Percentiles rank a stretch among this genome's conserved stretches.
phyloP scores from a whole-genome alignment of 2,888 invertebrate genomes.

The Eupithecia subfuscata region DNA sequence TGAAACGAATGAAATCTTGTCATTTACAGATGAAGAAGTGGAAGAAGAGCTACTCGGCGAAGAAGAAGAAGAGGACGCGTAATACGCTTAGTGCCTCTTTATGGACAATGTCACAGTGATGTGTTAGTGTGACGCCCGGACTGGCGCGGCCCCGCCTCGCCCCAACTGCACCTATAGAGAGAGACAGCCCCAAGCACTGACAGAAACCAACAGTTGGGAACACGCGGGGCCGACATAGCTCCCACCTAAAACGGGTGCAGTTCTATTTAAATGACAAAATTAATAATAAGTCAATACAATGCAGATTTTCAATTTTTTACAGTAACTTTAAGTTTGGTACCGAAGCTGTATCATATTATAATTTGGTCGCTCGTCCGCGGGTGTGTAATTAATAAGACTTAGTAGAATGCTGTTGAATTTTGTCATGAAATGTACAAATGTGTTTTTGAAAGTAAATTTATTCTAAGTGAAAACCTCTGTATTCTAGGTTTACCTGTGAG shows the following conservation, averaged over 20 bases:
- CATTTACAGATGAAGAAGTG: constrained; percentile 80
- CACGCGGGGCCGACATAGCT: constrained; percentile 78
- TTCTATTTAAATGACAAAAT: constrained; percentile 83
- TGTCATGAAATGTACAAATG: constrained; percentile 84
- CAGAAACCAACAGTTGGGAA: constrained; percentile 73
- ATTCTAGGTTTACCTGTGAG: constrained; percentile 78
- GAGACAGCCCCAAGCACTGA: constrained; percentile 54
- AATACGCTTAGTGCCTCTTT: constrained; percentile 78
- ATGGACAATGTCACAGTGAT: constrained; percentile 85
- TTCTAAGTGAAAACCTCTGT: constrained; percentile 80
- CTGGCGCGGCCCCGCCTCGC: constrained; percentile 78
- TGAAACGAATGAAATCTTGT: background rate
- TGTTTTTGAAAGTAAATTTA: constrained; percentile 81
- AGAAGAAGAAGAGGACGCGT: constrained; percentile 83
- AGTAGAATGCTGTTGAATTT: constrained; percentile 83
- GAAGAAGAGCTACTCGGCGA: constrained; percentile 80
- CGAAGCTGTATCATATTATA: constrained; percentile 69
- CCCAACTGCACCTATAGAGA: constrained; percentile 70
- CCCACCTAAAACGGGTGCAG: constrained; percentile 82
- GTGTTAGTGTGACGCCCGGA: constrained; percentile 82
- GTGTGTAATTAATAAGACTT: constrained; percentile 79
- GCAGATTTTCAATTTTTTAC: constrained; percentile 78
- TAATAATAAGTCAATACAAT: constrained; percentile 81
- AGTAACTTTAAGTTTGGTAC: constrained; percentile 77
- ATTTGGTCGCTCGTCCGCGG: constrained; percentile 67